A percentile compares a stretch with the other conserved stretches of the same genome.
Evolutionary conservation across 35 echinoderm and acorn worm genomes (phyloP).

Genomic region (Amphiura filiformis): DNA sequence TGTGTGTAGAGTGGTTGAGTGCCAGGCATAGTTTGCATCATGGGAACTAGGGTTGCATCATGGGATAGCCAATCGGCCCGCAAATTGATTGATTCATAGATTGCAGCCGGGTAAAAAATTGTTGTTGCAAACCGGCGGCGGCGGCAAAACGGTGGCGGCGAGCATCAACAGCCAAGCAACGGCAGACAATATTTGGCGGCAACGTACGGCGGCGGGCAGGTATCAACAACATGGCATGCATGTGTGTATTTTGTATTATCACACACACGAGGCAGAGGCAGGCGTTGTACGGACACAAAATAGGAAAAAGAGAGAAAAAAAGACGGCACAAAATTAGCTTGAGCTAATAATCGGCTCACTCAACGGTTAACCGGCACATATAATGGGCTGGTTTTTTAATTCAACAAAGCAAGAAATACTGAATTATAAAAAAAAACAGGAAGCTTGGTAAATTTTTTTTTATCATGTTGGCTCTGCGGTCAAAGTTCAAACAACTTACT

Average conservation of each 20-base stretch:
- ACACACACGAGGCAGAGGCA: background rate
- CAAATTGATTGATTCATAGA: no score
- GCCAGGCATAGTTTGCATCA: conserved; percentile 61
- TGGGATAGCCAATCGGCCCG: background rate
- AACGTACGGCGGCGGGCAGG: background rate
- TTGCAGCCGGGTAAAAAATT: no score
- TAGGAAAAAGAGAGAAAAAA: conserved; percentile 15
- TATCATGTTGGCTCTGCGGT: background rate
- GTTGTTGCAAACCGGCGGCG: conserved; percentile 36
- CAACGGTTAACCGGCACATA: background rate
- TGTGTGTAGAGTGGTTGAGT: conserved; percentile 55
- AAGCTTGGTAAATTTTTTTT: background rate
- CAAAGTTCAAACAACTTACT: background rate
- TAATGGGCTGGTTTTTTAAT: background rate
- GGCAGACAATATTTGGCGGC: conserved; percentile 5
- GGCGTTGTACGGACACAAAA: conserved; percentile 1
- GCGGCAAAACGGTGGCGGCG: background rate
- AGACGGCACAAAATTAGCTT: background rate
- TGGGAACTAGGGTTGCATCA: conserved; percentile 48
- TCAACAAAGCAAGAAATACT: conserved; percentile 11
- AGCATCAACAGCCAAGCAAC: conserved; percentile 37
- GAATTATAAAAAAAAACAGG: background rate
- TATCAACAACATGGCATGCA: background rate
- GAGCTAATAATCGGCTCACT: background rate
- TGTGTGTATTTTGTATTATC: background rate